A percentile compares a stretch with the other conserved stretches of the same genome.
Evolutionary conservation across 2,797 vertebrate genomes (phyloP).

Genomic region (Platalea minor): DNA sequence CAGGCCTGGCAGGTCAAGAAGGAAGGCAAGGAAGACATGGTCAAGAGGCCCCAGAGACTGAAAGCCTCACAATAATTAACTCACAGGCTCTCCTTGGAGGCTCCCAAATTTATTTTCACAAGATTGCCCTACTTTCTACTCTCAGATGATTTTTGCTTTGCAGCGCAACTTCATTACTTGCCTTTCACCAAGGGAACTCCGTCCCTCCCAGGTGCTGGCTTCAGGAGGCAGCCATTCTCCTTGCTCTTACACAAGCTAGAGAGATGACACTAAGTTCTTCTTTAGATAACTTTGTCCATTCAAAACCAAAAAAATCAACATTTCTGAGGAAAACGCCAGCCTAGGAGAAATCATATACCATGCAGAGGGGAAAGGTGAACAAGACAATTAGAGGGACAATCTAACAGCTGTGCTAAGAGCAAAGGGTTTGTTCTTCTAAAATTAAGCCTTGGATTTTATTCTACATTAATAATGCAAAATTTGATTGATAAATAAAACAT

Average conservation of each 20-base stretch:
- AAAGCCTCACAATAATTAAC: constrained; percentile 42
- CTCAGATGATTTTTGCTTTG: constrained; percentile 10
- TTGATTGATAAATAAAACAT: constrained; percentile 16
- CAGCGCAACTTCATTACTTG: background rate
- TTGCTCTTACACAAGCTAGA: background rate
- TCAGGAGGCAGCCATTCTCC: background rate
- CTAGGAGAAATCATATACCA: background rate
- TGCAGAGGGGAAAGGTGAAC: background rate
- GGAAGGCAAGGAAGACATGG: background rate
- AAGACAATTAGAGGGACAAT: background rate
- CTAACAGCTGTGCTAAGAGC: background rate
- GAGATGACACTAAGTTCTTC: background rate
- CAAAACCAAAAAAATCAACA: background rate
- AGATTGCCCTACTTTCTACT: constrained; percentile 44
- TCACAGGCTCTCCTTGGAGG: background rate
- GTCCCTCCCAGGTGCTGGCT: background rate
- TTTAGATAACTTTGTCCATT: background rate
- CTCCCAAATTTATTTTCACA: background rate
- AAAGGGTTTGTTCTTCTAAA: constrained; percentile 22
- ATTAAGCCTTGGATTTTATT: constrained; percentile 35
- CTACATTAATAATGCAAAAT: constrained; percentile 33
- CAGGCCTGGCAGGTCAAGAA: background rate
- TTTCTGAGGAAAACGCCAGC: background rate
- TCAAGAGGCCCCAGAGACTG: background rate
- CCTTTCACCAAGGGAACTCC: background rate